Evolutionary conservation across 2,888 invertebrate genomes (phyloP).

Genomic region (Standfussiana lucernea): DNA sequence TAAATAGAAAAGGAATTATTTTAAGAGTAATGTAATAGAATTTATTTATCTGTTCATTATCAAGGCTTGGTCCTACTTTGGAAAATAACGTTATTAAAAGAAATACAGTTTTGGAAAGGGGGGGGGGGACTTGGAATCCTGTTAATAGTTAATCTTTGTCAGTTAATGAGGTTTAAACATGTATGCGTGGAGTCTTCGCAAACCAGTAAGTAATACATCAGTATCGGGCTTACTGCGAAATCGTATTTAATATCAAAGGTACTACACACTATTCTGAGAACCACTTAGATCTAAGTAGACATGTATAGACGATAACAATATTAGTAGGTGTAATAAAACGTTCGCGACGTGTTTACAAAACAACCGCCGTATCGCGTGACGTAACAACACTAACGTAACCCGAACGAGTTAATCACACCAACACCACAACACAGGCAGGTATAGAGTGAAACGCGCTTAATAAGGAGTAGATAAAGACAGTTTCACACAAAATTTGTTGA

Average conservation of each 20-base stretch:
- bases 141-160: neutral
- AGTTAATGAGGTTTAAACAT: neutral
- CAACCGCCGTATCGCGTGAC: conserved; percentile 15
- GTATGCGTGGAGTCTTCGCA: neutral
- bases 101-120: neutral
- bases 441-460: no score
- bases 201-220: neutral
- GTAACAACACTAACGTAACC: neutral
- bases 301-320: neutral
- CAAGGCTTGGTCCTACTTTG: neutral
- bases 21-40: neutral
- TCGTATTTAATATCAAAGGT: neutral
- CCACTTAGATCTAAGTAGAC: neutral
- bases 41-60: neutral
- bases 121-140: neutral
- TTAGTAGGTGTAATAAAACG: conserved; percentile 7
- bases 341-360: conserved; percentile 38
- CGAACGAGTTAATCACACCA: conserved; percentile 13
- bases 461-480: no score
- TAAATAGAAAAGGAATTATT: neutral
- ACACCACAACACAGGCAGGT: neutral
- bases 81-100: neutral
- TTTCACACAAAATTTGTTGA: neutral
- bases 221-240: neutral
- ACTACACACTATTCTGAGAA: neutral